Conservation (phyloP, 2,888 invertebrate species). For the Mimumesa dahlbomi region DNA sequence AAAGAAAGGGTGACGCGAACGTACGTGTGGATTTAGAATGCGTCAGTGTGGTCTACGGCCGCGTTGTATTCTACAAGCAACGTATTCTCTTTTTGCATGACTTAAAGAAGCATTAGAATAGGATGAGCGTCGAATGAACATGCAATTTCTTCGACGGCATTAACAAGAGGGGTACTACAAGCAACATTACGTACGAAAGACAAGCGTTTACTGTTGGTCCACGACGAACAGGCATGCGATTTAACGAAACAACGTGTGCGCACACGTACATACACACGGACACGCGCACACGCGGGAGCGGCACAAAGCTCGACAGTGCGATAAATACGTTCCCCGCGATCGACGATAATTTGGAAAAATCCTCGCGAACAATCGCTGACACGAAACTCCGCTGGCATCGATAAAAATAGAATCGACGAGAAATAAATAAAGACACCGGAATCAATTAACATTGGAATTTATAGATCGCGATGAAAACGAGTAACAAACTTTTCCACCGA, state of each 20-base stretch:
- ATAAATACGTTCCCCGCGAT: too few relatives aligned
- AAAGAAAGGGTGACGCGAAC: conserved; percentile 2
- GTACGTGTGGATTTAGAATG: neutral
- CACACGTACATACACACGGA: neutral
- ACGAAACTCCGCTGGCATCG: too few relatives aligned
- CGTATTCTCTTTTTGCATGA: conserved; percentile 2
- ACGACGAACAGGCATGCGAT: neutral
- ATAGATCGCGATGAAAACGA: too few relatives aligned
- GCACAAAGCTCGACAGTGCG: too few relatives aligned
- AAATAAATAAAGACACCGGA: too few relatives aligned
- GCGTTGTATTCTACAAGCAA: neutral
- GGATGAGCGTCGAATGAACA: conserved; percentile 19
- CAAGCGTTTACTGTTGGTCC: neutral
- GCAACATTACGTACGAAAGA: neutral
- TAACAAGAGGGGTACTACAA: neutral
- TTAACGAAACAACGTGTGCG: neutral
- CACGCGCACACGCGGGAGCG: too few relatives aligned
- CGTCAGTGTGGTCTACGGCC: neutral
- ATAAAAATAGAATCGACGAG: too few relatives aligned
- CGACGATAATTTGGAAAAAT: too few relatives aligned
- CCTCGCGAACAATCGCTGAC: too few relatives aligned
- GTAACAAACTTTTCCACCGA: too few relatives aligned
- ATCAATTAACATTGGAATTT: too few relatives aligned
- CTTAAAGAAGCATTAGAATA: conserved; percentile 7
- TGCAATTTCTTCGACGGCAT: conserved; percentile 9